These are phyloP conservation scores for Trachelus troglodyta DNA, from an alignment of 2,888 invertebrate species.

Conservation along the genomic window DNA sequence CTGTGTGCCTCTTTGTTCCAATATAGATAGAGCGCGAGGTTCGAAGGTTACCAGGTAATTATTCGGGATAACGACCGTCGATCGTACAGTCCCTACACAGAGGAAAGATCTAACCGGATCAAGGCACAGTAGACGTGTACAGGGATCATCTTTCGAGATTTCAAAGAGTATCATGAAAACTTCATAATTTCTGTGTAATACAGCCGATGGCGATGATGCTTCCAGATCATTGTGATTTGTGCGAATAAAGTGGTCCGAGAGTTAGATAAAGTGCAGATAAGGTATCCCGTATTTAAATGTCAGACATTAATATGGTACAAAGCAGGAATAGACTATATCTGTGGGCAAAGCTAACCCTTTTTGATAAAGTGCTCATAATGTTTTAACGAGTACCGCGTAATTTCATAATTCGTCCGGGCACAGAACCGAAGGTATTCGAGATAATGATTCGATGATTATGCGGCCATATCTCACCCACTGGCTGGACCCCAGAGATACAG, in stretches of 20 bases:
- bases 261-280: too few relatives aligned
- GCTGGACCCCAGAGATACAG: constrained; percentile 48
- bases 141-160: too few relatives aligned
- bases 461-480: constrained; percentile 62
- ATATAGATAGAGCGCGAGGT: constrained; percentile 39
- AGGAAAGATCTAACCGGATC: too few relatives aligned
- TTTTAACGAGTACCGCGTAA: constrained; percentile 59
- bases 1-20: constrained; percentile 40
- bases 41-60: constrained; percentile 49
- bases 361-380: constrained; percentile 59
- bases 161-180: too few relatives aligned
- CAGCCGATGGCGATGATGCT: too few relatives aligned
- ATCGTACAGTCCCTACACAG: constrained; percentile 25
- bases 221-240: too few relatives aligned
- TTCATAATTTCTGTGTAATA: too few relatives aligned
- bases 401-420: constrained; percentile 57
- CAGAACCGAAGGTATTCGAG: constrained; percentile 35
- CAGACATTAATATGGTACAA: too few relatives aligned
- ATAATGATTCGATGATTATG: constrained; percentile 65
- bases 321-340: too few relatives aligned
- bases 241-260: too few relatives aligned
- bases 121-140: too few relatives aligned
- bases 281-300: background rate
- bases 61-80: constrained; percentile 45
- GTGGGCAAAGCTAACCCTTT: constrained; percentile 12